Evolutionary conservation across 2,113 vertebrate genomes (phyloP), one percentile per base, ranked within the genome.

Genomic region (Gnathonemus longibarbis): DNA sequence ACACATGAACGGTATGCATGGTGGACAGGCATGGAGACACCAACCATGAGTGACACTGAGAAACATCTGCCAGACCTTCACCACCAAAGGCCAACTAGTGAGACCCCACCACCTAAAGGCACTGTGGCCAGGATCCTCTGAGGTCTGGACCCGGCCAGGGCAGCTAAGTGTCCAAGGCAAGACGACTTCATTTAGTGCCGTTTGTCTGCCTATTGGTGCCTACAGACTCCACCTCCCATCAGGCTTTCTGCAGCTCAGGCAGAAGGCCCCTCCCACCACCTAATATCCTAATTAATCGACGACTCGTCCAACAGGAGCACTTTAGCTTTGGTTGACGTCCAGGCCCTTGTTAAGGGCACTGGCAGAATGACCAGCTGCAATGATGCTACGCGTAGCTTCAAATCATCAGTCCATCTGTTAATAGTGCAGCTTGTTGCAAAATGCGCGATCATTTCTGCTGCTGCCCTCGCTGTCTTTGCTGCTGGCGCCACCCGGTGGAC

Each of bases 401-500:
- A 39, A 87, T 35, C 45, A 52, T 31, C 46, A 39, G 48, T 56
- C 48, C 49, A 89, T 80, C 74, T 42, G 19, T 42, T 53, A 53
- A 84, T 83, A 27, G 42, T 88, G 88, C 62, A 45, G 13, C 10
- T 39, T 17, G 48, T 31, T 45, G 74, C 42, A 62, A 84, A 84
- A 90, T 31, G 9, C 1, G 17, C 39, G 9, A 58, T 24, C 31
- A 31, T 5, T 87, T 53, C 9, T 87, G 7, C 84, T 27, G 48
- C 46, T 86, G 50, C 49, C 15, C 11, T 87, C 27, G 3, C 49
- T 53, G 62, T 24, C 3, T 48, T 92, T 92, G 91, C 87, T 94
- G 92, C 95, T 84, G 52, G 86, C 95, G 95, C 93, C 96, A 95
- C 93, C 95, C 95, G 93, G 94, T 95, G 96, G 96, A 11, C 2